These are phyloP conservation scores for Piprites chloris DNA, from an alignment of 2,113 vertebrate genomes.

Conservation along the genomic window DNA sequence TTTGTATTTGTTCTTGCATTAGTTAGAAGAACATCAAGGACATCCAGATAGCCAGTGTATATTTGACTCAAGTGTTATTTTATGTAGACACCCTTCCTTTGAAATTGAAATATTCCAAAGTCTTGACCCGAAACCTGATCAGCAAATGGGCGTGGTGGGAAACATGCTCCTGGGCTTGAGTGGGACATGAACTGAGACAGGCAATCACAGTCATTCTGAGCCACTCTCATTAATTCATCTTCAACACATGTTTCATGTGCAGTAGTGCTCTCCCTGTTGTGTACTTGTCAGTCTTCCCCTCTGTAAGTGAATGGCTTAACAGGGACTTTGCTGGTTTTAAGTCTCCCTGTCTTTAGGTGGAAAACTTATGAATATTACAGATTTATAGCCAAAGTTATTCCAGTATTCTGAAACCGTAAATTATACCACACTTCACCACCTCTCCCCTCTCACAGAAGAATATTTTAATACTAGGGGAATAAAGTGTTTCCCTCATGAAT, in stretches of 20 bases:
- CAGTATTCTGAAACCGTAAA: background rate
- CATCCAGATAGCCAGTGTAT: fast-evolving
- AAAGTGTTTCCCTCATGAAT: background rate
- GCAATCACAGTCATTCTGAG: background rate
- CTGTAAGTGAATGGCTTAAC: background rate
- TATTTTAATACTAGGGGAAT: conserved; percentile 6
- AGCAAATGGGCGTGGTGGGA: background rate
- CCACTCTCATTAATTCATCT: background rate
- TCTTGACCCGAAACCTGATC: background rate
- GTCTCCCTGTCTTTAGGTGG: background rate
- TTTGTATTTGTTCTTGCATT: background rate
- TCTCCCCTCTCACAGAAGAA: background rate
- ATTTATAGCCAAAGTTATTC: conserved; percentile 1
- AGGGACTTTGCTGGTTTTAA: background rate
- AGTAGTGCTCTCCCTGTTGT: background rate
- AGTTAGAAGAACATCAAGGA: background rate
- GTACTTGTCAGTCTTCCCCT: background rate
- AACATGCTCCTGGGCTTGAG: background rate
- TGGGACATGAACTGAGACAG: background rate
- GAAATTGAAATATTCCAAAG: background rate
- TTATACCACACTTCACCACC: background rate
- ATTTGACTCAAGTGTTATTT: background rate
- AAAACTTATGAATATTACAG: background rate
- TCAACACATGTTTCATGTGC: background rate
- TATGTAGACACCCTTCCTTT: background rate